phyloP scores from a whole-genome alignment of 2,888 invertebrate species.

The Periphyllus acericola region DNA sequence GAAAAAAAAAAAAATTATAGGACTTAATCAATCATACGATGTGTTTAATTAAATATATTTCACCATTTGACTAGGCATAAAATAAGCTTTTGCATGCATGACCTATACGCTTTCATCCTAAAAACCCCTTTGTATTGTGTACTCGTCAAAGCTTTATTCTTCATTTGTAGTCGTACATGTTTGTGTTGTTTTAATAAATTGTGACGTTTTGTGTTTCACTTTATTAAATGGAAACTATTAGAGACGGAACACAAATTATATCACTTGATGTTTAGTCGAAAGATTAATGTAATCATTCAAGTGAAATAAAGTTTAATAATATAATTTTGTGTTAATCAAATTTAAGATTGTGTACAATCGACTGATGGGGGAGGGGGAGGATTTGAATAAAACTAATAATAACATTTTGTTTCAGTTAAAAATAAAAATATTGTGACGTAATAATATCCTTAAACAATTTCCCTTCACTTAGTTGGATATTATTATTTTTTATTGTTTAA shows the following conservation, averaged over 20 bases:
- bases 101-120: constrained; percentile 55
- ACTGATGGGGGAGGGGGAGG: background rate
- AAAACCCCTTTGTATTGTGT: constrained; percentile 57
- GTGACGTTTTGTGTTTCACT: constrained; percentile 49
- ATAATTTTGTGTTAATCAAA: constrained; percentile 11
- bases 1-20: constrained; percentile 10
- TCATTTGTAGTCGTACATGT: constrained; percentile 54
- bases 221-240: constrained; percentile 36
- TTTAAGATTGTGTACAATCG: background rate
- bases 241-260: constrained; percentile 36
- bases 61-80: constrained; percentile 38
- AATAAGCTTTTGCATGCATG: constrained; percentile 58
- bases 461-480: constrained; percentile 8
- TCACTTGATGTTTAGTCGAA: constrained; percentile 24
- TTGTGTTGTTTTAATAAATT: constrained; percentile 51
- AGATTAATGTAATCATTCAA: constrained; percentile 21
- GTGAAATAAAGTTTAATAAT: constrained; percentile 19
- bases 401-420: constrained; percentile 1
- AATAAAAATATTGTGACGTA: background rate
- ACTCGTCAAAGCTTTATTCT: constrained; percentile 62
- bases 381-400: background rate
- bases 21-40: background rate
- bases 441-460: constrained; percentile 6
- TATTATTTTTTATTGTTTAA: constrained; percentile 37
- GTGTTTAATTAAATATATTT: constrained; percentile 36